Base-by-base conservation (phyloP, 2,888 invertebrate genomes). In the Luffia ferchaultella region DNA sequence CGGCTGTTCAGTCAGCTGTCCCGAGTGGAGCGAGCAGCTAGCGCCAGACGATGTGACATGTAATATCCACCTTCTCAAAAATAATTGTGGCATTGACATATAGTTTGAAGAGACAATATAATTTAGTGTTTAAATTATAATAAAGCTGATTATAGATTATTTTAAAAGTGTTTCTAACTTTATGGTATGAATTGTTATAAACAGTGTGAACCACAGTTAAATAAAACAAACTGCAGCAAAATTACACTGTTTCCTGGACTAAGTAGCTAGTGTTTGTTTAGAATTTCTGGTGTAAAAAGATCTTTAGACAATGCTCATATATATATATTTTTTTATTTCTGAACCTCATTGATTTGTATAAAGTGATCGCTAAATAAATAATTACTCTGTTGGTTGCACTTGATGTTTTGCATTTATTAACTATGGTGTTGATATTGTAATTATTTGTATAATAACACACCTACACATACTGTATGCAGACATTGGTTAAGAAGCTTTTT, bases 381-480 rank as follows among this genome's bases (percentile, higher is more conserved):
- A 76, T 76, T 49, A 44, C 48, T 54, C 52, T 52, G 46, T 55
- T 53, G 49, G 53, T 54, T 82, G 83, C 83, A 84, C 84, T 85
- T 79, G 79, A 82, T 83, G 77, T 84, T 80, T 80, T 84, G 85
- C 85, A 84, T 85, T 85, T 84, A 85, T 84, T 82, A 83, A 83
- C 76, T 82, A 83, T 71, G 79, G 84, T 83, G 82, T 77, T 78
- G 74, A 80, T 79, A 82, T 78, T 84, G 84, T 85, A 84, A 83
- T 84, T 82, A 85, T 79, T 80, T 85, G 84, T 85, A 85, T 77
- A 70, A 79, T 83, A 84, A 79, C 77, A 77, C 77, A 76, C 68
- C 78, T 71, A 76, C 78, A n/a, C n/a, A 73, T 76, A 83, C 78
- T 72, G 72, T 72, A 73, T 78, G 76, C 75, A 70, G 78, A 74